Percentiles rank a stretch among this genome's conserved stretches.
These are phyloP conservation scores for Aphaenogaster rudis DNA, from an alignment of 1,140 invertebrate species.

Conservation along the genomic window DNA sequence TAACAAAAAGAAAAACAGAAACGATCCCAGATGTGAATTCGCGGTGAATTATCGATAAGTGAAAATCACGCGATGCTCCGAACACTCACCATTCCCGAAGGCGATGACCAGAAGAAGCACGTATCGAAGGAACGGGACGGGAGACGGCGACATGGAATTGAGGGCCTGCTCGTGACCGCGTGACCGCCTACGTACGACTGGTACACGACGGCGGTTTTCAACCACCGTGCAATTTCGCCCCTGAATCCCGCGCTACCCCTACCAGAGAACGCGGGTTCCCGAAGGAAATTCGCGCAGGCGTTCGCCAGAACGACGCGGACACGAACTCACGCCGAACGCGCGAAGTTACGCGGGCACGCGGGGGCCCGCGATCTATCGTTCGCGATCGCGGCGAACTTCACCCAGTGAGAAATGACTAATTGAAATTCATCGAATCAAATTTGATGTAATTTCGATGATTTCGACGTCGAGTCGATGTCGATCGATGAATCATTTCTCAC, in stretches of 20 bases:
- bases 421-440: too few relatives aligned
- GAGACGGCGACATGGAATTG: constrained; percentile 75
- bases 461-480: too few relatives aligned
- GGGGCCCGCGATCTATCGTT: background rate
- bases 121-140: constrained; percentile 68
- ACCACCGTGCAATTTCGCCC: constrained; percentile 75
- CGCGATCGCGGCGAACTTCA: background rate
- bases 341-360: background rate
- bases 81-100: constrained; percentile 70
- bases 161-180: constrained; percentile 66
- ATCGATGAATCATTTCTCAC: too few relatives aligned
- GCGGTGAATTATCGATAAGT: background rate
- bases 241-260: constrained; percentile 76
- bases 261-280: constrained; percentile 52
- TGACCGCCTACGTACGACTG: constrained; percentile 75
- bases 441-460: too few relatives aligned
- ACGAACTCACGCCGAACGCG: background rate
- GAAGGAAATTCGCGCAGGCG: constrained; percentile 76
- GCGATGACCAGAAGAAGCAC: constrained; percentile 71
- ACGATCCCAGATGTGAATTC: background rate
- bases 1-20: background rate
- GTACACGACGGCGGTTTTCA: constrained; percentile 67
- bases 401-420: too few relatives aligned
- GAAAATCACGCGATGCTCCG: background rate
- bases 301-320: constrained; percentile 59